A percentile compares a stretch with the other conserved stretches of the same genome.
Conservation (phyloP, 1,140 invertebrate species). For the Hyles euphorbiae region DNA sequence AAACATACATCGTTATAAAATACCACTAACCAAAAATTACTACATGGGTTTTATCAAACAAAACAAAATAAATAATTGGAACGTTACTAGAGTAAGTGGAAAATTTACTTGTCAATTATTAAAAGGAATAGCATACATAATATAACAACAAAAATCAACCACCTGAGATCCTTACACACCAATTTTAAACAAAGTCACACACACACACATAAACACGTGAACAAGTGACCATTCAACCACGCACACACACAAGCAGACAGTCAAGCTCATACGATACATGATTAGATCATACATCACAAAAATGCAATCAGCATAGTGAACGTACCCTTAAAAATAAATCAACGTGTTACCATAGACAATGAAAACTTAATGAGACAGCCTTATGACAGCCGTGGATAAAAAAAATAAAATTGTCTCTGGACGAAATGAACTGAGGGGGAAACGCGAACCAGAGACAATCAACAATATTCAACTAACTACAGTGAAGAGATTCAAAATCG, state of each 20-base stretch:
- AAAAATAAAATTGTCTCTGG: slow-evolving; percentile 7
- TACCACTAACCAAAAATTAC: too few relatives aligned
- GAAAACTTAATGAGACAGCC: slow-evolving; percentile 46
- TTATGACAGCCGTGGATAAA: slow-evolving; percentile 6
- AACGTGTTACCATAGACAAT: slow-evolving; percentile 49
- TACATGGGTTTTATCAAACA: too few relatives aligned
- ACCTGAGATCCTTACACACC: slow-evolving; percentile 34
- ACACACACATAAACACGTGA: slow-evolving; percentile 24
- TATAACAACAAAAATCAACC: not conserved
- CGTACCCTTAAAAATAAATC: slow-evolving; percentile 40
- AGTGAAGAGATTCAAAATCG: slow-evolving; percentile 30
- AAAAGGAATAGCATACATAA: too few relatives aligned
- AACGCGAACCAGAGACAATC: slow-evolving; percentile 1
- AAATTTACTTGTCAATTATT: too few relatives aligned
- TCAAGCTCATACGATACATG: slow-evolving; percentile 14
- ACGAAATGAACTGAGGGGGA: not conserved
- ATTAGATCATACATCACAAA: slow-evolving; percentile 41
- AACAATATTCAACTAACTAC: slow-evolving; percentile 10
- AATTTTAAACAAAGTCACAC: slow-evolving; percentile 27
- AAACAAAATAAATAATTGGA: too few relatives aligned
- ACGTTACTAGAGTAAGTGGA: too few relatives aligned
- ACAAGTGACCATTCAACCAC: slow-evolving; percentile 30
- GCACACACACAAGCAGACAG: slow-evolving; percentile 13
- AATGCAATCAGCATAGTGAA: slow-evolving; percentile 33
- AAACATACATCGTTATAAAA: too few relatives aligned